Base-by-base conservation (phyloP, 2,888 invertebrate genomes). In the Mythimna pallens region DNA sequence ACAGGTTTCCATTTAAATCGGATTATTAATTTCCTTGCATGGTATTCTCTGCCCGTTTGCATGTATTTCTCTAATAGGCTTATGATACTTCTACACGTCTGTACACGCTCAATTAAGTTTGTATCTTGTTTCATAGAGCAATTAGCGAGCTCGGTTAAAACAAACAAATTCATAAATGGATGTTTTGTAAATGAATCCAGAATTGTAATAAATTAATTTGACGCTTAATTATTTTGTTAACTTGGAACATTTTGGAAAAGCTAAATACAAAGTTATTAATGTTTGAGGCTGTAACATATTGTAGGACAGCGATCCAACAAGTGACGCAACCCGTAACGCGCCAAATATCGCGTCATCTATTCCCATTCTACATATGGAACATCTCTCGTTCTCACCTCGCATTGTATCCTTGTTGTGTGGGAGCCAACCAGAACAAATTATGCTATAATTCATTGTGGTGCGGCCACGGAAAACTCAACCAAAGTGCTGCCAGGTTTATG, bases 341-440 rank as follows among this genome's bases (percentile, higher is more conserved):
- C 90, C 89, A 89, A 89, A 91, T 91, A 87, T 78, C 82, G 76
- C 68, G 81, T 83, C 90, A 91, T 91, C 87, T 88, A 89, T 91
- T 90, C 83, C 80, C 86, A 86, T 89, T 86, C 70, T 86, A 88
- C 88, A 87, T 90, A 87, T 86, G 88, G 86, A 87, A 88, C 87
- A 88, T 88, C 87, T 83, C 86, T 81, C 84, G 84, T 85, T 89
- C 87, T 86, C 90, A 91, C 90, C 86, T 89, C 85, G 80, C 83
- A 81, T 88, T 86, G 88, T 88, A 90, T 89, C 88, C 86, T 89
- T 89, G 88, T 87, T 89, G 89, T 88, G 87, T 84, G 82, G 86
- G 81, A 86, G 84, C 86, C 87, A 83, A 88, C 85, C 86, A 86
- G 84, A 91, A 92, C 92, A 91, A 92, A 92, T 92, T 92, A 90